Conservation (phyloP, 2,888 invertebrate species). For the Caenorhabditis sp. region DNA sequence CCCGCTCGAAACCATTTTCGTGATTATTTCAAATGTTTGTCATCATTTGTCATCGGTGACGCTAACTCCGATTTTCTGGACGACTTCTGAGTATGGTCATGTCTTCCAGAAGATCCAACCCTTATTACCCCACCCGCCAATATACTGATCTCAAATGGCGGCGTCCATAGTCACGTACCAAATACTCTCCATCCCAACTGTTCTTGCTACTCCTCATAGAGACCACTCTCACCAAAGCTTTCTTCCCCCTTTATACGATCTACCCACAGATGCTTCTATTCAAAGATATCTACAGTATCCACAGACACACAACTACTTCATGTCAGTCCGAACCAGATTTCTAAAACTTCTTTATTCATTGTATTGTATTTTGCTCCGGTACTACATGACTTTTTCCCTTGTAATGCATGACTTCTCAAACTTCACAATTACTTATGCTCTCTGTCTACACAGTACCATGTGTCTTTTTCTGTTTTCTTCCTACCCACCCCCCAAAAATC, state of each 20-base stretch:
- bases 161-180: conserved; percentile 26
- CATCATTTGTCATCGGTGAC: conserved; percentile 51
- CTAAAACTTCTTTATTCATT: conserved; percentile 14
- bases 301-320: conserved; percentile 35
- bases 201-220: conserved; percentile 29
- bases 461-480: background rate
- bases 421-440: background rate
- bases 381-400: conserved; percentile 43
- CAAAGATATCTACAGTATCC: conserved; percentile 22
- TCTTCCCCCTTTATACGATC: conserved; percentile 48
- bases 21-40: conserved; percentile 27
- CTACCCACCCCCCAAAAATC: no score
- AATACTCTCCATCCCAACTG: conserved; percentile 23
- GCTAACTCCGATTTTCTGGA: conserved; percentile 39
- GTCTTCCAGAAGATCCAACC: conserved; percentile 13
- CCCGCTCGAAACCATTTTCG: conserved; percentile 39
- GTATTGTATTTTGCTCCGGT: conserved; percentile 48
- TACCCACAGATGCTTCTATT: conserved; percentile 38
- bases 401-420: conserved; percentile 32
- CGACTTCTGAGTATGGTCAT: background rate
- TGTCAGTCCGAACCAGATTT: no score
- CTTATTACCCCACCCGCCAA: conserved; percentile 37
- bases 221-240: conserved; percentile 55
- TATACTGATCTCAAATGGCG: conserved; percentile 52
- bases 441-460: conserved; percentile 11